These are phyloP conservation scores for Heterocephalus glaber DNA, from an alignment of 2,113 vertebrate genomes.

Conservation along the genomic window DNA sequence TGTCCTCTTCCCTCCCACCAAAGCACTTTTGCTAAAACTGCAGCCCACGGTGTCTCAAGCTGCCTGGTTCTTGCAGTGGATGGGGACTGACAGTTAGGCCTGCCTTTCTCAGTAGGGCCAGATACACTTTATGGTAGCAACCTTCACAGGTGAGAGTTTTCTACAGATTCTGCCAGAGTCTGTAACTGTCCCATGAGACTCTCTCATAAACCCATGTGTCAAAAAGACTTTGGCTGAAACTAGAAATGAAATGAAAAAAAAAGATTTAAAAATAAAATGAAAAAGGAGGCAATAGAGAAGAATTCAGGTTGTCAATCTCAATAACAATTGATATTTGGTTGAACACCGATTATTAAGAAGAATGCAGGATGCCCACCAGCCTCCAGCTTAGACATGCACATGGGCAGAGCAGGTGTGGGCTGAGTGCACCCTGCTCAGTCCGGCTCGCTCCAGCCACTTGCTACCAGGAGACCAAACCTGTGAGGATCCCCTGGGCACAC, in stretches of 20 bases:
- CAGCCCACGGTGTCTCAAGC: neutral
- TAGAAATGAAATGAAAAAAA: neutral
- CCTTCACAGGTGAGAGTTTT: neutral
- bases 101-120: neutral
- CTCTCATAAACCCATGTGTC: neutral
- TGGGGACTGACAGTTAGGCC: neutral
- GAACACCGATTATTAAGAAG: neutral
- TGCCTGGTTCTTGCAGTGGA: neutral
- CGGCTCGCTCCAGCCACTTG: too few species aligned
- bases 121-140: neutral
- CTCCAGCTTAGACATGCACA: too few species aligned
- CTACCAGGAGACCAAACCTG: too few species aligned
- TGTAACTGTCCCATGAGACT: neutral
- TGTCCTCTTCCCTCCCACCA: slow-evolving; percentile 10
- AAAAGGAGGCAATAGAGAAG: neutral
- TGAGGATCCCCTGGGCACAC: too few species aligned
- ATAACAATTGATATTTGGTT: neutral
- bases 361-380: too few species aligned
- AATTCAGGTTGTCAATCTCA: neutral
- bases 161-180: neutral
- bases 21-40: slow-evolving; percentile 48
- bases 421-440: too few species aligned
- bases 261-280: neutral
- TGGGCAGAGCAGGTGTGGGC: too few species aligned
- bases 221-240: neutral